These are phyloP conservation scores for Trachelus tabidus DNA, from an alignment of 2,888 invertebrate genomes.

Conservation along the genomic window DNA sequence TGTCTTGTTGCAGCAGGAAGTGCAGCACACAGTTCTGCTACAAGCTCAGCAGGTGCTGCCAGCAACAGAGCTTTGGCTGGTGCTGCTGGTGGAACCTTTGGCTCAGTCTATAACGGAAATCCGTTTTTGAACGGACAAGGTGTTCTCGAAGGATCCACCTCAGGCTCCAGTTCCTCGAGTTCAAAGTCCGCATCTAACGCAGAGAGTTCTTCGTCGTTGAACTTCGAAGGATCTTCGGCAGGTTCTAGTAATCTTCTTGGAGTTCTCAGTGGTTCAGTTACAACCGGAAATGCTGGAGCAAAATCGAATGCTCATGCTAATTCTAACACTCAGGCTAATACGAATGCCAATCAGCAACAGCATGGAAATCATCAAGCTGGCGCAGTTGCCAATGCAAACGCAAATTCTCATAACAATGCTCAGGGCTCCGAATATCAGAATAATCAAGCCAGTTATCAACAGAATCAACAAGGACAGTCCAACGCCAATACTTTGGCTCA, in stretches of 20 bases:
- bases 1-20: neutral
- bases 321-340: neutral
- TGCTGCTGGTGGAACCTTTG: neutral
- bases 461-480: neutral
- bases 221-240: neutral
- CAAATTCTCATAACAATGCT: neutral
- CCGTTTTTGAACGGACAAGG: neutral
- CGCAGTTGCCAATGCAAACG: constrained; percentile 4
- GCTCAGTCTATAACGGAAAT: neutral
- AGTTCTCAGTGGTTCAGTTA: neutral
- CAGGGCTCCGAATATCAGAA: neutral
- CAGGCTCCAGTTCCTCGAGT: neutral
- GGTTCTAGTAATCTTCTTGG: neutral
- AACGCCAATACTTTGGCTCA: neutral
- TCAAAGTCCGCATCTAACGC: neutral
- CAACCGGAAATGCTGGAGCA: neutral
- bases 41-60: neutral
- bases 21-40: neutral
- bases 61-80: neutral
- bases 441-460: neutral
- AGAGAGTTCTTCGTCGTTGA: neutral
- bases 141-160: neutral
- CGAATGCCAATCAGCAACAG: neutral
- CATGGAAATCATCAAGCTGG: neutral
- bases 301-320: neutral